phyloP scores from a whole-genome alignment of 2,888 invertebrate genomes.

The Operophtera brumata region DNA sequence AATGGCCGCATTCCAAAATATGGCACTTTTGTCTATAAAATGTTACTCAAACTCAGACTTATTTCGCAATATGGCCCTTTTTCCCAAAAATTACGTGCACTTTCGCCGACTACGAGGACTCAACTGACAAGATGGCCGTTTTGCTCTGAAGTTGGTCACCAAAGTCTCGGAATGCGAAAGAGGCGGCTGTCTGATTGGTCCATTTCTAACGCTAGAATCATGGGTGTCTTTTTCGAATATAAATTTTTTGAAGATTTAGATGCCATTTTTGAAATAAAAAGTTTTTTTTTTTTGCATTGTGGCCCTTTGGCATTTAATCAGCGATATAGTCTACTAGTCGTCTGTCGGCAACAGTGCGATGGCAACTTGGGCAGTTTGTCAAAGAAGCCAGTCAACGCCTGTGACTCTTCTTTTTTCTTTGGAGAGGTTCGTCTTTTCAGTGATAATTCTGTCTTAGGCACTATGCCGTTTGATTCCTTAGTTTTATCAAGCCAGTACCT shows the following conservation, averaged over 20 bases:
- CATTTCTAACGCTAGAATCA: slow-evolving; percentile 1
- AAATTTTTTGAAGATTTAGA: not conserved
- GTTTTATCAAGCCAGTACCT: no score
- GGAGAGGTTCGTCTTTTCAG: no score
- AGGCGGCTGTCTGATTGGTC: slow-evolving; percentile 2
- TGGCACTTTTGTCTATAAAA: not conserved
- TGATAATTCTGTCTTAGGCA: no score
- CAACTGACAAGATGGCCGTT: slow-evolving; percentile 1
- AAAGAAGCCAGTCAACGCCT: no score
- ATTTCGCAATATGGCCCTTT: not conserved
- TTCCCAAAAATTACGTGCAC: not conserved
- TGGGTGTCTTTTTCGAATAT: slow-evolving; percentile 5
- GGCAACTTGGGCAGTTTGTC: no score
- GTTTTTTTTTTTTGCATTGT: not conserved
- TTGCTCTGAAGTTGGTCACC: not conserved
- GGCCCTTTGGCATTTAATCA: no score
- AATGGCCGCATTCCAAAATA: not conserved
- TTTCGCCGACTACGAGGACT: not conserved
- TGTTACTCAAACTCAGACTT: not conserved
- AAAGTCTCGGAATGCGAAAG: slow-evolving; percentile 2
- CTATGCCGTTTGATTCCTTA: no score
- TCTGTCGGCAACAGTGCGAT: no score
- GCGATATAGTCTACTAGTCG: no score
- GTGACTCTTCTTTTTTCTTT: no score
- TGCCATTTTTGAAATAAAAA: not conserved